phyloP scores from a whole-genome alignment of 2,113 vertebrate genomes.

The Corythornis cristatus region DNA sequence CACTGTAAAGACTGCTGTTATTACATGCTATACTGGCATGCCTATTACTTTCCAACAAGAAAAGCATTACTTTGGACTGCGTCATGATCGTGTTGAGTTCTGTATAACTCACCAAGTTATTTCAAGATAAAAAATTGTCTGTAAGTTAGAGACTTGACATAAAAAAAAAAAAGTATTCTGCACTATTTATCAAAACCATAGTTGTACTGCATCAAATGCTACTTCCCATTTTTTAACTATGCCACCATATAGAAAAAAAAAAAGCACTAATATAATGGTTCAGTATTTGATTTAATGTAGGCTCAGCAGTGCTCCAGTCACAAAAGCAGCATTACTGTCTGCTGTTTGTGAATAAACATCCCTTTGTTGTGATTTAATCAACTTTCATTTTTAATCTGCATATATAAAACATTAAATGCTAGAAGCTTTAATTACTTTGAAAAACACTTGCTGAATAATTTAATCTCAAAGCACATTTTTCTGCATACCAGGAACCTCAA shows the following conservation, averaged over 20 bases:
- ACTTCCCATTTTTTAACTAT: neutral
- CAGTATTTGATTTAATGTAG: neutral
- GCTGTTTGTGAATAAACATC: slow-evolving; percentile 49
- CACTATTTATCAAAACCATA: neutral
- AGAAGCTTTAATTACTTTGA: slow-evolving; percentile 66
- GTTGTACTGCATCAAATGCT: neutral
- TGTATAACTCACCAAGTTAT: slow-evolving; percentile 5
- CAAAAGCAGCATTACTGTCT: slow-evolving; percentile 3
- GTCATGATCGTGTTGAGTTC: slow-evolving; percentile 20
- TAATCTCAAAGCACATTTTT: slow-evolving; percentile 19
- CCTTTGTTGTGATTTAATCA: slow-evolving; percentile 63
- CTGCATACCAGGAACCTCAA: neutral
- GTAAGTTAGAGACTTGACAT: slow-evolving; percentile 13
- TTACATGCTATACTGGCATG: neutral
- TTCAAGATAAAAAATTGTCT: slow-evolving; percentile 27
- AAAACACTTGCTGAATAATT: slow-evolving; percentile 66
- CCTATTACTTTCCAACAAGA: slow-evolving; percentile 47
- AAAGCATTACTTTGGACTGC: slow-evolving; percentile 37
- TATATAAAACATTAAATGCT: slow-evolving; percentile 68
- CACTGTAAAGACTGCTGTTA: slow-evolving; percentile 32
- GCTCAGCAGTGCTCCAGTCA: slow-evolving; percentile 23
- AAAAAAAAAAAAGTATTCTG: neutral
- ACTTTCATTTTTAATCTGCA: slow-evolving; percentile 68
- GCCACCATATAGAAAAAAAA: neutral
- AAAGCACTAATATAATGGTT: neutral